Conservation (phyloP, 2,797 vertebrate genomes). For the Aphelocoma californica region DNA sequence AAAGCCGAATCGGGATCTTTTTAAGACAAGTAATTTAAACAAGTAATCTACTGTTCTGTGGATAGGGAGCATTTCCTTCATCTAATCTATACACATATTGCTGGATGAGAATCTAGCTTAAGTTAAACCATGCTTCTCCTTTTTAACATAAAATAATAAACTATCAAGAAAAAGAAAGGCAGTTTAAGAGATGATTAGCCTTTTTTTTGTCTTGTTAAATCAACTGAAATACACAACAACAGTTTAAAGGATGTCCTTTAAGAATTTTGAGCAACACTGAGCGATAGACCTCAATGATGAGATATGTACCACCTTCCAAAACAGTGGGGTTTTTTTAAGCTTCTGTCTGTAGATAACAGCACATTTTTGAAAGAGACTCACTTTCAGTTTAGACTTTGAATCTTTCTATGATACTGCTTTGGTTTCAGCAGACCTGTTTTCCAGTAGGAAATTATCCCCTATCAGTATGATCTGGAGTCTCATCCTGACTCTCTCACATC, state of each 20-base stretch:
- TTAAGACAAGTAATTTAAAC: conserved; percentile 63
- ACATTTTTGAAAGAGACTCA: background rate
- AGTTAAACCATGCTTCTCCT: background rate
- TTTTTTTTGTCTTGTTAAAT: background rate
- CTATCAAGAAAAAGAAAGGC: background rate
- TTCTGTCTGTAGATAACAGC: background rate
- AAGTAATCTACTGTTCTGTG: conserved; percentile 48
- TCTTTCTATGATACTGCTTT: background rate
- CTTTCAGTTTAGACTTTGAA: background rate
- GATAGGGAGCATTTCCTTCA: conserved; percentile 28
- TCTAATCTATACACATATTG: conserved; percentile 33
- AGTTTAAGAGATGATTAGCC: background rate
- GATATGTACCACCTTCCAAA: background rate
- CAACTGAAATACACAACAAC: background rate
- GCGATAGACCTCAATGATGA: background rate
- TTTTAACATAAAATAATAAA: background rate
- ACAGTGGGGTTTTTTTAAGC: background rate
- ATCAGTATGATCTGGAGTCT: background rate
- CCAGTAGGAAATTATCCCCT: background rate
- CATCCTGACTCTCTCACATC: background rate
- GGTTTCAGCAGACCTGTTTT: background rate
- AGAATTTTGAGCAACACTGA: background rate
- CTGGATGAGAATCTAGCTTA: background rate
- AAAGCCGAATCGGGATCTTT: conserved; percentile 55
- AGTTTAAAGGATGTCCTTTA: background rate